phyloP scores from a whole-genome alignment of 2,888 invertebrate genomes.

The Tenthredo scrophulariae region DNA sequence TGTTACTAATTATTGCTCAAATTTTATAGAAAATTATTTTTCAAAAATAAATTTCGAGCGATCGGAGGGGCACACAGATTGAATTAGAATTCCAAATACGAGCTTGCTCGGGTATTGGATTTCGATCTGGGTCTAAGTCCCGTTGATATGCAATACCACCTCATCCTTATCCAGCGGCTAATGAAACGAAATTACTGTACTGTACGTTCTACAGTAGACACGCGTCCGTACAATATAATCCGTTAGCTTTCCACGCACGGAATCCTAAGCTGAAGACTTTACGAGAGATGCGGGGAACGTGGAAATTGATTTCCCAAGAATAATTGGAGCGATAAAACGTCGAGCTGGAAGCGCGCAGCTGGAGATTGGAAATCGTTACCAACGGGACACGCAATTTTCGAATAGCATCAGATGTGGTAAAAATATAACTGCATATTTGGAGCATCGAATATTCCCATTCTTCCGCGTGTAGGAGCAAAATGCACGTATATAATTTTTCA shows the following conservation, averaged over 20 bases:
- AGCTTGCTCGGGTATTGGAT: neutral
- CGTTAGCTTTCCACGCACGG: constrained; percentile 27
- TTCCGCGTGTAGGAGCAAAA: neutral
- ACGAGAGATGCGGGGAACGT: neutral
- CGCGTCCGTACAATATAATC: neutral
- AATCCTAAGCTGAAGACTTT: constrained; percentile 17
- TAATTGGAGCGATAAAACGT: constrained; percentile 11
- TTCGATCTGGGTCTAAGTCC: neutral
- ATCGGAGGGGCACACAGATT: neutral
- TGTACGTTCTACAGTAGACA: neutral
- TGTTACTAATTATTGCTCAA: neutral
- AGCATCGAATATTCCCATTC: neutral
- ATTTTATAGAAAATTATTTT: neutral
- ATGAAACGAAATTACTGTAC: neutral
- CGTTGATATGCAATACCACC: neutral
- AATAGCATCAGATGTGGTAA: constrained; percentile 9
- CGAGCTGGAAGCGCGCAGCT: neutral
- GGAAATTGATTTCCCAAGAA: constrained; percentile 19
- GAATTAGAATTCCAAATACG: neutral
- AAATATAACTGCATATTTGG: constrained; percentile 12
- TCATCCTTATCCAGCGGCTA: neutral
- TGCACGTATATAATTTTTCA: constrained; percentile 38
- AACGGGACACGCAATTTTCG: constrained; percentile 10
- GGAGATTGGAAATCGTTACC: constrained; percentile 23
- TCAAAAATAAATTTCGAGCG: neutral